Conservation (phyloP, 2,797 vertebrate genomes). For the Phalloptychus januarius region DNA sequence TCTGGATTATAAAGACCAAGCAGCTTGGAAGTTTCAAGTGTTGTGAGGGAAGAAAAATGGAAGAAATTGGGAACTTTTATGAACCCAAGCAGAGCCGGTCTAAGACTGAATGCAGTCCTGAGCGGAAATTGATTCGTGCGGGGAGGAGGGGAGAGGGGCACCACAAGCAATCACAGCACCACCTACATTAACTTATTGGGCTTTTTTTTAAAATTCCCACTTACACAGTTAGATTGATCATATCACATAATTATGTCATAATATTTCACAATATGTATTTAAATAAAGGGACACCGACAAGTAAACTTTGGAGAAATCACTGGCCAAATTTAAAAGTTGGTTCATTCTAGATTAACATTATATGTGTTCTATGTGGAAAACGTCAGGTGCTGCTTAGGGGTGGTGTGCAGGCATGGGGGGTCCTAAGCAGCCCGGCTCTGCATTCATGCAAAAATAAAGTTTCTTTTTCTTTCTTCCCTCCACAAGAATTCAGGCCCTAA, state of each 20-base stretch:
- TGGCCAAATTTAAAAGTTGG: not conserved
- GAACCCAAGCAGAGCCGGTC: not conserved
- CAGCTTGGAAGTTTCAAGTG: constrained; percentile 98
- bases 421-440: not conserved
- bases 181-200: not conserved
- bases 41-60: constrained; percentile 82
- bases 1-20: constrained; percentile 99
- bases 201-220: not conserved
- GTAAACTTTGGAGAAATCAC: not conserved
- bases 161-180: not conserved
- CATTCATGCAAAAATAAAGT: constrained; percentile 31
- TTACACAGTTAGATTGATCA: not conserved
- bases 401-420: not conserved
- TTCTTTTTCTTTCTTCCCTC: not conserved
- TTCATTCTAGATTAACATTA: not conserved
- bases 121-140: not conserved
- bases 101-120: not conserved
- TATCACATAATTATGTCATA: not conserved
- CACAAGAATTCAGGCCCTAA: constrained; percentile 33
- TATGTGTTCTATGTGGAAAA: not conserved
- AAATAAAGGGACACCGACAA: not conserved
- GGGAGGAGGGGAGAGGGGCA: not conserved
- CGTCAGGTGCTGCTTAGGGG: not conserved
- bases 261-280: not conserved
- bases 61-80: constrained; percentile 7